phyloP scores from a whole-genome alignment of 53 echinoderm and acorn worm genomes.

The Antedon mediterranea region DNA sequence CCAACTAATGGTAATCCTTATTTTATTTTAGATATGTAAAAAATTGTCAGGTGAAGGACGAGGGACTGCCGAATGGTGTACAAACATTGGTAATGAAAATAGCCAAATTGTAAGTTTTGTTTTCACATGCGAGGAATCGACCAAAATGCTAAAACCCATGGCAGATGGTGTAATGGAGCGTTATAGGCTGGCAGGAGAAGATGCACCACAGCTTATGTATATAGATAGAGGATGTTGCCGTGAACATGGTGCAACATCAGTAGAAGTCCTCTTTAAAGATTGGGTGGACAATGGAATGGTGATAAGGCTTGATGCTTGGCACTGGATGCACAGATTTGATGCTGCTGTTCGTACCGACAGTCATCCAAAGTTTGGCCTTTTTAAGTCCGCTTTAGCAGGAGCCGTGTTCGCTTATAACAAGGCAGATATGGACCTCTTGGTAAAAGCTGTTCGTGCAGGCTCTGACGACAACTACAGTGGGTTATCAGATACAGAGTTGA shows the following conservation, averaged over 20 bases:
- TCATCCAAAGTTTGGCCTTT: slow-evolving; percentile 23
- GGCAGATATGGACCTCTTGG: slow-evolving; percentile 8
- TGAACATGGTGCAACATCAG: slow-evolving; percentile 9
- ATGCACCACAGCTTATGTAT: slow-evolving; percentile 24
- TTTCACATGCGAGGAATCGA: slow-evolving; percentile 24
- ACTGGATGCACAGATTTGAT: slow-evolving; percentile 25
- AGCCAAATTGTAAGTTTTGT: slow-evolving; percentile 16
- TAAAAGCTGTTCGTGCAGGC: slow-evolving; percentile 19
- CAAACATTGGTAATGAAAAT: slow-evolving; percentile 23
- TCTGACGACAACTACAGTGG: neutral
- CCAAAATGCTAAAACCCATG: neutral
- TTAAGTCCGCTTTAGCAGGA: slow-evolving; percentile 18
- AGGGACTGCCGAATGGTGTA: slow-evolving; percentile 36
- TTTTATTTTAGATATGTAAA: slow-evolving; percentile 16
- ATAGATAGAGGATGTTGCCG: slow-evolving; percentile 24
- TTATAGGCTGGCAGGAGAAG: slow-evolving; percentile 9
- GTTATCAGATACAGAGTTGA: slow-evolving; percentile 13
- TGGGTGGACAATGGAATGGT: slow-evolving; percentile 19
- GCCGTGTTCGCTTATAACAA: slow-evolving; percentile 22
- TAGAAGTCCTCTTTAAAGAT: slow-evolving; percentile 10
- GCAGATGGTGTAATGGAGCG: slow-evolving; percentile 17
- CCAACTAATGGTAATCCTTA: neutral
- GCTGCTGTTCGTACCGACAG: slow-evolving; percentile 4
- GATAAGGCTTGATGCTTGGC: slow-evolving; percentile 10
- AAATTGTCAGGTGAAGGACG: slow-evolving; percentile 22